Conservation (phyloP, 35 echinoderm and acorn worm species). For the Holothuria glaberrima region DNA sequence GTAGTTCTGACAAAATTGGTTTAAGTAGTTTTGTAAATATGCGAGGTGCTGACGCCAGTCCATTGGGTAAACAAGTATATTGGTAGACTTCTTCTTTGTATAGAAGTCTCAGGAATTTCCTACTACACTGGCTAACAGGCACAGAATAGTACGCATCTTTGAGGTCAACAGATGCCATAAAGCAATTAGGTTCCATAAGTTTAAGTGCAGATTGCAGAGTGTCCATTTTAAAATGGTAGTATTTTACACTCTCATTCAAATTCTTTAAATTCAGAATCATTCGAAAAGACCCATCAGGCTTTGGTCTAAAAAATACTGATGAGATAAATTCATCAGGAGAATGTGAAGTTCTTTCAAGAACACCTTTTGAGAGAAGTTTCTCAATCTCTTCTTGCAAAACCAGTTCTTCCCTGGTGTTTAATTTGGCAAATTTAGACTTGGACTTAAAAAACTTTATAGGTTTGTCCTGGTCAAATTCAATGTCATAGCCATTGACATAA, state of each 20-base stretch:
- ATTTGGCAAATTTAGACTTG: neutral
- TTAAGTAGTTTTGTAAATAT: slow-evolving; percentile 70
- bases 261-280: slow-evolving; percentile 59
- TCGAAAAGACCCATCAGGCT: slow-evolving; percentile 43
- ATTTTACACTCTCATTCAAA: slow-evolving; percentile 47
- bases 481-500: neutral
- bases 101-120: slow-evolving; percentile 47
- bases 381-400: slow-evolving; percentile 28
- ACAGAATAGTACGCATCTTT: too few species aligned
- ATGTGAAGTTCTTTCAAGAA: neutral
- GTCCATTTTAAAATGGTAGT: slow-evolving; percentile 63
- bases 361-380: slow-evolving; percentile 21
- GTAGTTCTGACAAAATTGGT: slow-evolving; percentile 51
- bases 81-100: slow-evolving; percentile 52
- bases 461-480: slow-evolving; percentile 17
- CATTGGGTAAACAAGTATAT: slow-evolving; percentile 63
- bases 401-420: neutral
- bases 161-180: too few species aligned
- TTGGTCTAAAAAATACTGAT: slow-evolving; percentile 39
- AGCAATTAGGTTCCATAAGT: too few species aligned
- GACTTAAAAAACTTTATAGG: neutral
- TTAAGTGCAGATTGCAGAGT: slow-evolving; percentile 24
- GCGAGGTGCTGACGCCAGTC: neutral
- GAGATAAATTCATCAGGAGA: slow-evolving; percentile 41
- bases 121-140: neutral